Evolutionary conservation across 1,140 invertebrate species (phyloP).

Genomic region (Drosophila eugracilis): DNA sequence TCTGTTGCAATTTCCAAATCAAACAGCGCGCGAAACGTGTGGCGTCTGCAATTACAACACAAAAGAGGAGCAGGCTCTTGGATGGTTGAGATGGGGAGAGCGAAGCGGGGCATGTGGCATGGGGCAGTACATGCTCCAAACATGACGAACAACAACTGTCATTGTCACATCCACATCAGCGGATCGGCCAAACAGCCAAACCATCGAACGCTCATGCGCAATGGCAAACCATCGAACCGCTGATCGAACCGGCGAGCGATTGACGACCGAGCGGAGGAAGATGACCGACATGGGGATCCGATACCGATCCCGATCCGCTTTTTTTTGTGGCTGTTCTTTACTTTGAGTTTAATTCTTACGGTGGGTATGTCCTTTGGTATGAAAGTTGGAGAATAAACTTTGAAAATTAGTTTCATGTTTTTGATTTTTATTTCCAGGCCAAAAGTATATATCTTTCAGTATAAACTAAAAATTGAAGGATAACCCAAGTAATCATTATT

Average conservation of each 20-base stretch:
- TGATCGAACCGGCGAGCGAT: slow-evolving; percentile 26
- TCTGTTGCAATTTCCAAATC: slow-evolving; percentile 82
- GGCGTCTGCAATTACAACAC: slow-evolving; percentile 84
- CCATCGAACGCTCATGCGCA: slow-evolving; percentile 41
- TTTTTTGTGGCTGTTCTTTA: slow-evolving; percentile 8
- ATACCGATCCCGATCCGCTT: slow-evolving; percentile 44
- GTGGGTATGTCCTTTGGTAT: background rate
- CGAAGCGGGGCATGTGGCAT: background rate
- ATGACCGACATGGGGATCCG: slow-evolving; percentile 44
- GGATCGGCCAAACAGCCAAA: slow-evolving; percentile 19
- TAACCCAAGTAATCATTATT: no score
- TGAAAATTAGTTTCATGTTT: no score
- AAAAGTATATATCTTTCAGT: background rate
- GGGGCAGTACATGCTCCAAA: slow-evolving; percentile 68
- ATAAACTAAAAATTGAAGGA: no score
- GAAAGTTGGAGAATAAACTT: background rate
- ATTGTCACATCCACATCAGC: slow-evolving; percentile 74
- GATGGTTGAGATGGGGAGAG: slow-evolving; percentile 3
- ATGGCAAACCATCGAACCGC: slow-evolving; percentile 32
- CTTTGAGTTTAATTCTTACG: background rate
- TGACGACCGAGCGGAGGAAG: slow-evolving; percentile 35
- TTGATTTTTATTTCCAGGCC: no score
- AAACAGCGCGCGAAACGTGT: slow-evolving; percentile 82
- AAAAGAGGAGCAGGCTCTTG: slow-evolving; percentile 59
- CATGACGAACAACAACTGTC: slow-evolving; percentile 84